Percentiles rank a stretch among this genome's conserved stretches.
These are phyloP conservation scores for Melanophora roralis DNA, from an alignment of 2,888 invertebrate genomes.

Conservation along the genomic window DNA sequence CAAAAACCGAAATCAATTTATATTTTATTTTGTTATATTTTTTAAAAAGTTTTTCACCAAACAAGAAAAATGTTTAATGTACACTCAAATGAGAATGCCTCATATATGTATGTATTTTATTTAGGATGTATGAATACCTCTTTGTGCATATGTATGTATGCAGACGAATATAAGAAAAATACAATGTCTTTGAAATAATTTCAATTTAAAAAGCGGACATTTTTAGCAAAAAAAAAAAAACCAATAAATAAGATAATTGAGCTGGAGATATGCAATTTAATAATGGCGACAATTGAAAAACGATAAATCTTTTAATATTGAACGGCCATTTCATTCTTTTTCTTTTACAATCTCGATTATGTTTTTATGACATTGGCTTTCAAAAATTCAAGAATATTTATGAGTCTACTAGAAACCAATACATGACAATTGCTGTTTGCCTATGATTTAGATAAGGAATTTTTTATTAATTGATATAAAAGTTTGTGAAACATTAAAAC, in stretches of 20 bases:
- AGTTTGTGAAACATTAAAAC: not conserved
- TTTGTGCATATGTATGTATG: not conserved
- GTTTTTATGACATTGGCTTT: constrained; percentile 39
- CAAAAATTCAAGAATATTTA: constrained; percentile 53
- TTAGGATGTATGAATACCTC: constrained; percentile 21
- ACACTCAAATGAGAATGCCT: not conserved
- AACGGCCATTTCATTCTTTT: constrained; percentile 17
- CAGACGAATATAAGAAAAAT: not conserved
- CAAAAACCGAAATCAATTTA: too few relatives aligned
- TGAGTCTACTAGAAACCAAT: constrained; percentile 36
- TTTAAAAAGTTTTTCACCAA: too few relatives aligned
- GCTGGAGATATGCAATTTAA: constrained; percentile 55
- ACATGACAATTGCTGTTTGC: not conserved
- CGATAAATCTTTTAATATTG: constrained; percentile 74
- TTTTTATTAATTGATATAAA: constrained; percentile 32
- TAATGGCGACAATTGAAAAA: constrained; percentile 74
- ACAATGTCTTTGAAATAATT: constrained; percentile 20
- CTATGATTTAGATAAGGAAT: constrained; percentile 33
- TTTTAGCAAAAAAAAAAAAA: constrained; percentile 17
- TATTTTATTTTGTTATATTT: too few relatives aligned
- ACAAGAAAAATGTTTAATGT: not conserved
- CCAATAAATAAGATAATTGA: too few relatives aligned
- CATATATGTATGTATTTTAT: not conserved
- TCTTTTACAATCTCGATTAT: constrained; percentile 32
- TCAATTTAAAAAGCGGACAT: constrained; percentile 51